Evolutionary conservation across 2,888 invertebrate species (phyloP), one percentile per base, ranked within the genome.

Genomic region (Lysandra bellargus): DNA sequence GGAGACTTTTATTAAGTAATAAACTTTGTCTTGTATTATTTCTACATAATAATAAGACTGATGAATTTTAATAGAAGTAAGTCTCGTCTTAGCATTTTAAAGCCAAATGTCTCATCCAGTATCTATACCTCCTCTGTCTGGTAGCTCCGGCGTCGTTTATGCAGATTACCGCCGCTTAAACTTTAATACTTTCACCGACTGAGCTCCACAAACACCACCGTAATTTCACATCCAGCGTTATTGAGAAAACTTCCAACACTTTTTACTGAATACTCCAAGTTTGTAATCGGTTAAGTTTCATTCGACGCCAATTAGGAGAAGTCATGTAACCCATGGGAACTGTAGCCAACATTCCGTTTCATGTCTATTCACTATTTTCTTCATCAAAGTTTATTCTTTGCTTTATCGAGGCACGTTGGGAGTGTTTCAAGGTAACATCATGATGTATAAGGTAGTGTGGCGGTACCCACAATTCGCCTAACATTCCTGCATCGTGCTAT

Each of bases 121-220:
- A 53, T 60, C 73, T 61, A 37, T 64, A 75, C 78, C 37, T 75
- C 72, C 69, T 14, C 49, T 53, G 77, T 49, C 83, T 85, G 83
- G 80, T 83, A 85, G 85, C 84, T 84, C 83, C 81, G 79, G 79
- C 78, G 80, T 72, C 85, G 83, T 85, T 88, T 86, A 89, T 88
- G 88, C 84, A 89, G 86, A 89, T 89, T 86, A 86, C 81, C 81
- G 82, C 81, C 83, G 85, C 85, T 85, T 87, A 88, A 86, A 76
- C 76, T 76, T 76, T 76, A 76, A 76, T 76, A 76, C 76, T 76
- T 76, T 76, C 76, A 76, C 30, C 76, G 76, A 53, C 49, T 76
- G 69, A 69, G 49, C 76, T 57, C 17, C 57, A 76, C 76, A 76
- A 76, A 76, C 76, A 76, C 53, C 30, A 33, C 76, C 82, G 78